phyloP scores from a whole-genome alignment of 2,113 vertebrate species.

The Equus przewalskii region DNA sequence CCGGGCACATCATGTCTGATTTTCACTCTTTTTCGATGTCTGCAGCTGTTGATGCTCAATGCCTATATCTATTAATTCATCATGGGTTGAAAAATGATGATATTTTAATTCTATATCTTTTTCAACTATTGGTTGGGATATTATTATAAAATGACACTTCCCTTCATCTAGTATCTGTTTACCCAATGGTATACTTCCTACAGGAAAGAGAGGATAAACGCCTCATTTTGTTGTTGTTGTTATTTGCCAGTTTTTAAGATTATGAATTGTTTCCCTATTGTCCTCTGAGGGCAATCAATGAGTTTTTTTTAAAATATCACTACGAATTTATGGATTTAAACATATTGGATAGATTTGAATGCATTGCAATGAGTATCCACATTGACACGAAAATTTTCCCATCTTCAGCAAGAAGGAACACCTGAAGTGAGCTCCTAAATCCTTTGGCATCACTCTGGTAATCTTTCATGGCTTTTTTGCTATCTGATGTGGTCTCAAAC shows the following conservation, averaged over 20 bases:
- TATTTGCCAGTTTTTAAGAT: slow-evolving; percentile 16
- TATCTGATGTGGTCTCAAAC: too few relatives aligned
- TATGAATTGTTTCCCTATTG: background rate
- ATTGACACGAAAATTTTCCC: background rate
- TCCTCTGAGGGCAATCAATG: background rate
- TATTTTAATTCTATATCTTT: slow-evolving; percentile 24
- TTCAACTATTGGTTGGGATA: background rate
- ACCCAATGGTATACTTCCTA: background rate
- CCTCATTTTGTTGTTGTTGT: background rate
- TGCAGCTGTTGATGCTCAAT: background rate
- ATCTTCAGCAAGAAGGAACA: background rate
- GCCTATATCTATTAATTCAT: background rate
- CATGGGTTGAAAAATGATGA: background rate
- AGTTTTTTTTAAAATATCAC: background rate
- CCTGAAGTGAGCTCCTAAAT: background rate
- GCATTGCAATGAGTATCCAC: background rate
- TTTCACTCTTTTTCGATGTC: background rate
- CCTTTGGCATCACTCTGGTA: too few relatives aligned
- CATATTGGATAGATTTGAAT: background rate
- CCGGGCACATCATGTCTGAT: background rate
- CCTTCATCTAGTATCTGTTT: background rate
- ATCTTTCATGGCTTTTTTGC: background rate
- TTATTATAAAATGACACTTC: background rate
- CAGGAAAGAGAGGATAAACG: background rate
- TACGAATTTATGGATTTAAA: background rate